A percentile compares a stretch with the other conserved stretches of the same genome.
These are phyloP conservation scores for Psilopogon haemacephalus DNA, from an alignment of 2,113 vertebrate genomes.

Conservation along the genomic window DNA sequence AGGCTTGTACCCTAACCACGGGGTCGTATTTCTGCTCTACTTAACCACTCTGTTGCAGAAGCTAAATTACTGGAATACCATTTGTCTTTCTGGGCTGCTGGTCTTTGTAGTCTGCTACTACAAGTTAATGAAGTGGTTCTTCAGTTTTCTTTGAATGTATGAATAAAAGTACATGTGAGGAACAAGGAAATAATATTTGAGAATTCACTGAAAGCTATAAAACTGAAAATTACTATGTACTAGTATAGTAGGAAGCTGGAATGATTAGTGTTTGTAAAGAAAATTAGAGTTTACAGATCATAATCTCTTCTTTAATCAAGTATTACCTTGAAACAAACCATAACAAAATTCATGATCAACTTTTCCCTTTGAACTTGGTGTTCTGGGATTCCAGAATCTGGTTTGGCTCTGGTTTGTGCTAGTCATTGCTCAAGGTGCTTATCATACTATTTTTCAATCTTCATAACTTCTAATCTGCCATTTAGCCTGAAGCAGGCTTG, in stretches of 20 bases:
- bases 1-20: not conserved
- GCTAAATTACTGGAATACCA: not conserved
- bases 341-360: constrained; percentile 1
- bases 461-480: not conserved
- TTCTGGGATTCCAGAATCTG: not conserved
- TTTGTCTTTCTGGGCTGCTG: not conserved
- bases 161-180: not conserved
- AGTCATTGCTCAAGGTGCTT: not conserved
- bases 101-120: not conserved
- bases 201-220: constrained; percentile 33
- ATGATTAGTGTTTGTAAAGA: constrained; percentile 21
- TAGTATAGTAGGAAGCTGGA: not conserved
- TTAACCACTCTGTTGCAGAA: not conserved
- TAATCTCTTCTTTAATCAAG: constrained; percentile 30
- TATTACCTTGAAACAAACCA: constrained; percentile 28
- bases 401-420: not conserved
- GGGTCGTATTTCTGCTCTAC: not conserved
- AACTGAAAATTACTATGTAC: constrained; percentile 2
- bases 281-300: constrained; percentile 28
- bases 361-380: not conserved
- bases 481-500: not conserved
- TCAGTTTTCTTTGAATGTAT: not conserved
- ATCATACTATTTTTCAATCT: not conserved
- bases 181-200: constrained; percentile 40
- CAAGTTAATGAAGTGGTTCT: constrained; percentile 11